Evolutionary conservation across 2,113 vertebrate genomes (phyloP), one percentile per base, ranked within the genome.

Genomic region (Tragelaphus scriptus): DNA sequence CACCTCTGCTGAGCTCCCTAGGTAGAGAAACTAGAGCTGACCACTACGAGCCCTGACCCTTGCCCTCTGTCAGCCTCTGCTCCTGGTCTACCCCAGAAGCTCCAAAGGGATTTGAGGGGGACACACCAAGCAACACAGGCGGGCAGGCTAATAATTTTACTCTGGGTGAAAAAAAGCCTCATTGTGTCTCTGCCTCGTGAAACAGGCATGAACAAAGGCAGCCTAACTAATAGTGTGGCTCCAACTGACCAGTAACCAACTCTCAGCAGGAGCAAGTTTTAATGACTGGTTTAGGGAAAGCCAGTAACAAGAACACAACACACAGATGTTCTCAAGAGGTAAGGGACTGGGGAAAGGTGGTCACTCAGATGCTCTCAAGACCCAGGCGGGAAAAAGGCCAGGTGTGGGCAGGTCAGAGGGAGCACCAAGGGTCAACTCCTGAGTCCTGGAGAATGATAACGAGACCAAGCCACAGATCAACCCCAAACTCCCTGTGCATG

Each of bases 181-280:
- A 12, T 11, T 26, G 5, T 21, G 1, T 2, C 53, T n/a, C 53
- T 25, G 47, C 51, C 59, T 40, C 0, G 2, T 8, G 30, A 3
- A 2, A 15, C 28, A 28, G 28, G 26, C 75, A 9, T 0, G 6
- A 26, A 36, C 40, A 11, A 5, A 9, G 30, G 86, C 16, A 30
- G 53, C 75, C 23, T 2, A 4, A 7, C 21, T 32, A 11, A 5
- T 53, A 3, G 59, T 0, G 6, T 2, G 16, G 15, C 16, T 47
- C 75, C 40, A 10, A 1, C 19, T 21, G 19, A 12, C 26, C 80
- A 1, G 0, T 0, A 2, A 1, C n/a, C 58, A 32, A 49, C 28
- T 14, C 88, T 53, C 55, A 30, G 47, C 3, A 16, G 75, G 3
- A 58, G 47, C 71, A 7, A 0, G 17, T 30, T 16, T 40, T 56